phyloP scores from a whole-genome alignment of 1,140 invertebrate species.

The Megalopta genalis region DNA sequence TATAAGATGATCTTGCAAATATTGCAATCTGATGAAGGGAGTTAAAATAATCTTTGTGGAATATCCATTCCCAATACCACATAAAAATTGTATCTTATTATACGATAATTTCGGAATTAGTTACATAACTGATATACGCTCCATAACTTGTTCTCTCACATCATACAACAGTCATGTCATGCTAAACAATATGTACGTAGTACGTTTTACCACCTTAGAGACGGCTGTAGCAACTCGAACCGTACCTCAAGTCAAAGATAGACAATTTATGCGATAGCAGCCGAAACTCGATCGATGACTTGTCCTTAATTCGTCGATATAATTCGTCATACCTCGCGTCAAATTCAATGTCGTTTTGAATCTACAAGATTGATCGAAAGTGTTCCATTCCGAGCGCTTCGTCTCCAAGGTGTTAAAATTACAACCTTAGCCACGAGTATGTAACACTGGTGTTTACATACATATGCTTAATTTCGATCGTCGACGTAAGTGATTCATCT shows the following conservation, averaged over 20 bases:
- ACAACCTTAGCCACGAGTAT: background rate
- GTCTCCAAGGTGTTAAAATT: background rate
- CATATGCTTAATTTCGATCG: constrained; percentile 27
- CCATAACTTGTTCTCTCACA: background rate
- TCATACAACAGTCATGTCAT: background rate
- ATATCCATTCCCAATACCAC: constrained; percentile 8
- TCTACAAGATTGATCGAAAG: too few species aligned
- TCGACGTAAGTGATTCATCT: constrained; percentile 9
- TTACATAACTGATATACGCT: constrained; percentile 21
- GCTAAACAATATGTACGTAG: background rate
- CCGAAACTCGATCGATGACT: too few species aligned
- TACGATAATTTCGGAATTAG: constrained; percentile 1
- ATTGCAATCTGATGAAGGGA: constrained; percentile 24
- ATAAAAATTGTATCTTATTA: constrained; percentile 2
- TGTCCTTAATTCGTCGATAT: too few species aligned
- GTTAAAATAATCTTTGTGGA: constrained; percentile 5
- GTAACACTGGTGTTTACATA: constrained; percentile 12
- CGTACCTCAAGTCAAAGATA: too few species aligned
- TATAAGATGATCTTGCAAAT: constrained; percentile 20
- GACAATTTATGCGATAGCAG: too few species aligned
- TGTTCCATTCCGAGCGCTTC: too few species aligned
- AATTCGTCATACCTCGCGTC: too few species aligned
- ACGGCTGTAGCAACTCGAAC: too few species aligned
- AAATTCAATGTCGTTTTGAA: too few species aligned
- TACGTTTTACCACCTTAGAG: too few species aligned